A percentile compares a stretch with the other conserved stretches of the same genome.
These are phyloP conservation scores for Phymastichus coffea DNA, from an alignment of 1,140 invertebrate species.

Conservation along the genomic window DNA sequence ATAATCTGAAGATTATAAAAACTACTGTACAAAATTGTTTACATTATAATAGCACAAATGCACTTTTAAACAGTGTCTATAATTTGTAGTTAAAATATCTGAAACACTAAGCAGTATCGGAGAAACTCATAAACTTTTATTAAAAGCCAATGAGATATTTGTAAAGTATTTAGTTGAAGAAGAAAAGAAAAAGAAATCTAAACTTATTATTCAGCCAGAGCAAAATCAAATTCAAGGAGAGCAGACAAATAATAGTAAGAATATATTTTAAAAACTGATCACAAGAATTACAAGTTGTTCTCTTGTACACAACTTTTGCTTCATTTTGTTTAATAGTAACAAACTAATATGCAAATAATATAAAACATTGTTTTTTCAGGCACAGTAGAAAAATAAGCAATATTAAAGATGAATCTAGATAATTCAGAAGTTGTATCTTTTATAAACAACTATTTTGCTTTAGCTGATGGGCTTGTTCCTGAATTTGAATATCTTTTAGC, in stretches of 20 bases:
- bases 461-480: conserved; percentile 39
- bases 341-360: too few relatives aligned
- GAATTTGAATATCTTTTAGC: conserved; percentile 41
- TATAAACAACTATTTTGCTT: conserved; percentile 39
- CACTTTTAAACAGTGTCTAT: background rate
- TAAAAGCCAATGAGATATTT: conserved; percentile 28
- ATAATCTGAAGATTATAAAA: too few relatives aligned
- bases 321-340: too few relatives aligned
- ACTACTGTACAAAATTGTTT: too few relatives aligned
- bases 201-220: too few relatives aligned
- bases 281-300: too few relatives aligned
- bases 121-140: conserved; percentile 6
- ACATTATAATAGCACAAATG: too few relatives aligned
- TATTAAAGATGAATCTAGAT: conserved; percentile 21
- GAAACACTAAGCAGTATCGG: conserved; percentile 21
- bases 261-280: too few relatives aligned
- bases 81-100: conserved; percentile 29
- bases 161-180: conserved; percentile 19
- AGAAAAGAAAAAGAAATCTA: background rate
- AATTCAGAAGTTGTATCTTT: conserved; percentile 37
- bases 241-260: too few relatives aligned
- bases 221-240: too few relatives aligned
- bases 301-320: too few relatives aligned
- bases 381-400: background rate
- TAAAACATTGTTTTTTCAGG: background rate